Evolutionary conservation across 2,113 vertebrate species (phyloP), one percentile per base, ranked within the genome.

Genomic region (Poecile atricapillus): DNA sequence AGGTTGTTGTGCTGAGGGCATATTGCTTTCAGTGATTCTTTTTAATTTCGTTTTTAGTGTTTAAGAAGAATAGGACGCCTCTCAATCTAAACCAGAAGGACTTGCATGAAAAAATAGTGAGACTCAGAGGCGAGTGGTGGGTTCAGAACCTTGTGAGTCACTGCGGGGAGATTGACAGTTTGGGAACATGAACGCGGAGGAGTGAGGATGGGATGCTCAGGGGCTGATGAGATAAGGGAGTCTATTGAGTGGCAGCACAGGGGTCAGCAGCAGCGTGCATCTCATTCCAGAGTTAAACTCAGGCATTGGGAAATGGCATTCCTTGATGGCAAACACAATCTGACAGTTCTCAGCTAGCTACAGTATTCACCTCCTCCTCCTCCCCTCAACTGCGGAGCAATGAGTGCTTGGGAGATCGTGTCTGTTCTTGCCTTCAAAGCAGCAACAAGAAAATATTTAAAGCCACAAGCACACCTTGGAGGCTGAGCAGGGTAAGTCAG

Each of bases 291-390:
- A 96, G 96, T 96, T 96, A 92, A 88, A 94, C 75, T 87, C 83
- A 64, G 89, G 95, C 91, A 64, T 96, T 80, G 94, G 95, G 94
- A 96, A 97, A 96, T 96, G 93, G 96, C 95, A 94, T 97, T 96
- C 95, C 94, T 94, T 97, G 96, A 96, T 94, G 93, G 97, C 94
- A 97, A 97, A 97, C 95, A 97, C 93, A 95, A 94, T 83, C 80
- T 96, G 96, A 97, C 96, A 97, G 95, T 94, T 96, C 89, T 93
- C 93, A 96, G 93, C 94, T 94, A 93, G 93, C 83, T 92, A 64
- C 80, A 93, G 90, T 63, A 53, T 83, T 90, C 88, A 37, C 84
- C 87, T 59, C 81, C 95, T 81, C 92, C 95, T 91, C 95, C 95
- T 86, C 80, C 92, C 78, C 35, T 46, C 46, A 22, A n/a, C 59